A percentile compares a stretch with the other conserved stretches of the same genome.
Evolutionary conservation across 2,888 invertebrate species (phyloP).

Genomic region (Nomada fucata): DNA sequence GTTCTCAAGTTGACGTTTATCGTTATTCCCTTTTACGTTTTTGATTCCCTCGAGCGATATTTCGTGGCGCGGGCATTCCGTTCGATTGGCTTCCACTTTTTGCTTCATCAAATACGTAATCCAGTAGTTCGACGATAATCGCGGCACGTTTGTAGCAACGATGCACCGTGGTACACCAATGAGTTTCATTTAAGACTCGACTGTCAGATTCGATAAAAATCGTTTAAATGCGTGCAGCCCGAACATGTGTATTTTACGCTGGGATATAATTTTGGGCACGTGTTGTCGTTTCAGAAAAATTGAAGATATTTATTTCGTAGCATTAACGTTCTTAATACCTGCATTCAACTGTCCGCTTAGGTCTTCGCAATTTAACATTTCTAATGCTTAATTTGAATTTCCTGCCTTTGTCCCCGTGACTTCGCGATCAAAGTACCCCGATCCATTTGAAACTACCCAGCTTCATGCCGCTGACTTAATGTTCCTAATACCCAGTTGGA

Average conservation of each 20-base stretch:
- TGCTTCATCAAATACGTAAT: constrained; percentile 47
- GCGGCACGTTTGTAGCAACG: constrained; percentile 43
- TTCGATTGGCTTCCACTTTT: constrained; percentile 34
- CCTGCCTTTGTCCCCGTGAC: not conserved
- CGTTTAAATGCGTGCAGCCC: constrained; percentile 53
- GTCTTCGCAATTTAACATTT: constrained; percentile 12
- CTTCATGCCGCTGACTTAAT: constrained; percentile 9
- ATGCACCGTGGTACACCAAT: constrained; percentile 20
- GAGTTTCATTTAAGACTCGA: constrained; percentile 63
- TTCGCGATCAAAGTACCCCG: constrained; percentile 1
- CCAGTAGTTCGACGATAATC: constrained; percentile 59
- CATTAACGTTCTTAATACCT: not conserved
- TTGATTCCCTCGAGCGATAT: constrained; percentile 9
- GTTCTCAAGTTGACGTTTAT: constrained; percentile 2
- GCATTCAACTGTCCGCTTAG: constrained; percentile 13
- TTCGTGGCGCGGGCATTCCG: constrained; percentile 16
- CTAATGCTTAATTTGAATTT: constrained; percentile 34
- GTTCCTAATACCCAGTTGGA: constrained; percentile 9
- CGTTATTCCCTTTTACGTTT: constrained; percentile 5
- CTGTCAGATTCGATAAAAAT: constrained; percentile 49
- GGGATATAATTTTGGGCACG: not conserved
- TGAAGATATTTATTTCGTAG: not conserved
- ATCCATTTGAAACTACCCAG: constrained; percentile 8
- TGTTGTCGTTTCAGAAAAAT: not conserved
- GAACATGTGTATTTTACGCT: not conserved